phyloP scores from a whole-genome alignment of 2,113 vertebrate genomes.

The Atractosteus spatula region DNA sequence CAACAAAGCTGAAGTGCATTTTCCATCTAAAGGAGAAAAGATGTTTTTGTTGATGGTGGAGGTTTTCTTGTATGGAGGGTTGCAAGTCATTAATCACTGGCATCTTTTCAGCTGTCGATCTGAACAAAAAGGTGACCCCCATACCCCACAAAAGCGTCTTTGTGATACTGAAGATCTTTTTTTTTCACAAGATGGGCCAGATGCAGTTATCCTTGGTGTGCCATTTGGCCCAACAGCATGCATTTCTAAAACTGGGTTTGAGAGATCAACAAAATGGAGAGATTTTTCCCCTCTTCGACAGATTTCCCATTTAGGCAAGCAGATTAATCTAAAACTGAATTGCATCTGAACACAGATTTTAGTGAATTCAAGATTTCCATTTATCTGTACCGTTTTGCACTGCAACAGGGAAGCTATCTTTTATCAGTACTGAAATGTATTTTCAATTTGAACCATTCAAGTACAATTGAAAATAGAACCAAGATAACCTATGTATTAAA shows the following conservation, averaged over 20 bases:
- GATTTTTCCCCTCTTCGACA: no score
- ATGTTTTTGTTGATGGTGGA: slow-evolving; percentile 39
- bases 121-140: slow-evolving; percentile 73
- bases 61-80: slow-evolving; percentile 65
- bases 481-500: background rate
- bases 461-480: background rate
- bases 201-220: slow-evolving; percentile 59
- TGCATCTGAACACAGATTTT: background rate
- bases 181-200: slow-evolving; percentile 34
- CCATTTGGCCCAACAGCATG: slow-evolving; percentile 37
- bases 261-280: no score
- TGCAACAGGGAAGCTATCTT: background rate
- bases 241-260: slow-evolving; percentile 48
- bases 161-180: slow-evolving; percentile 50
- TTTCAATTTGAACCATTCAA: background rate
- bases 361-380: no score
- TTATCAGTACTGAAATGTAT: slow-evolving; percentile 5
- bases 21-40: slow-evolving; percentile 40
- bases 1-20: slow-evolving; percentile 58
- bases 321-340: background rate
- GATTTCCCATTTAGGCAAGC: no score
- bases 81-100: slow-evolving; percentile 80
- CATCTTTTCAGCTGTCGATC: slow-evolving; percentile 80
- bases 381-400: no score
- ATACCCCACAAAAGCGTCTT: slow-evolving; percentile 64